Conservation (phyloP, 2,797 vertebrate genomes). For the Chlorospingus flavigularis region DNA sequence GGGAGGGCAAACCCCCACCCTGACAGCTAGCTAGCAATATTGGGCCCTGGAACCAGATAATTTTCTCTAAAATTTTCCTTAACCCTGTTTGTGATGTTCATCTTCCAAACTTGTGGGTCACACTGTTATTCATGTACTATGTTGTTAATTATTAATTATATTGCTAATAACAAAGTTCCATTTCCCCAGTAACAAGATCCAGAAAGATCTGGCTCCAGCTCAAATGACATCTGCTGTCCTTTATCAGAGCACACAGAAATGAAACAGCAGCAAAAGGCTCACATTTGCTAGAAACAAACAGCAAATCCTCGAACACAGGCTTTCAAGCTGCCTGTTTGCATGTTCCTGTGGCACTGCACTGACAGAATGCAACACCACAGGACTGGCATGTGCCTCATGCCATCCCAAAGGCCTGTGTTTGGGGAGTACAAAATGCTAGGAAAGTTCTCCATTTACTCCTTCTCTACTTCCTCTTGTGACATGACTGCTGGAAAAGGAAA, state of each 20-base stretch:
- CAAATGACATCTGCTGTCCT: constrained; percentile 47
- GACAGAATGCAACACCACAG: background rate
- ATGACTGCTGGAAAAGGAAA: background rate
- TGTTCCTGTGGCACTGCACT: background rate
- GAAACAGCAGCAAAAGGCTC: constrained; percentile 3
- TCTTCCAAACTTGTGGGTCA: background rate
- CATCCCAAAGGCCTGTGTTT: background rate
- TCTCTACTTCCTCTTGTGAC: background rate
- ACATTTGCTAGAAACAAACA: constrained; percentile 2
- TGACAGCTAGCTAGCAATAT: background rate
- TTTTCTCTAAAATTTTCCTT: background rate
- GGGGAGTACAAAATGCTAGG: background rate
- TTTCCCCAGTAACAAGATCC: constrained; percentile 44
- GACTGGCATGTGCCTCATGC: background rate
- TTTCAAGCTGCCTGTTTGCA: background rate
- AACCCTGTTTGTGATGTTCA: background rate
- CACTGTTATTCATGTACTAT: background rate
- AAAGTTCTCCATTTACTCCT: background rate
- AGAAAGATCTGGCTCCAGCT: constrained; percentile 29
- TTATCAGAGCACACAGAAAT: background rate
- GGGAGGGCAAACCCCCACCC: background rate
- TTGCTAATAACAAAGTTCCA: constrained; percentile 43
- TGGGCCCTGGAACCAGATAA: background rate
- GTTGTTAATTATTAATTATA: constrained; percentile 59
- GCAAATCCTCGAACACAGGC: background rate